A percentile compares a stretch with the other conserved stretches of the same genome.
Evolutionary conservation across 2,797 vertebrate species (phyloP).

Genomic region (Amblyopsis hoosieri): DNA sequence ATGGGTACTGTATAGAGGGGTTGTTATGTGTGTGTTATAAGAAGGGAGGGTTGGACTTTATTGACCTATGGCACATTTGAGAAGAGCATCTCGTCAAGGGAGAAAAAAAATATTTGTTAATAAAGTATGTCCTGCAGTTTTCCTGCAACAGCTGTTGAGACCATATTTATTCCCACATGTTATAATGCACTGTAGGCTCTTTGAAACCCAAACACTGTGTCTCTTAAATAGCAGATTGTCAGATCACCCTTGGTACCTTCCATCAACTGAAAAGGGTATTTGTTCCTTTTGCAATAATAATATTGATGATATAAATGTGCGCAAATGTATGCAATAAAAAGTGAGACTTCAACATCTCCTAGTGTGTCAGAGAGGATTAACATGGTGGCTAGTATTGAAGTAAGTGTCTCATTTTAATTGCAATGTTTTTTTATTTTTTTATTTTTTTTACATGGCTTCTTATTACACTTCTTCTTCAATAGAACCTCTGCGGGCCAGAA

Average conservation of each 20-base stretch:
- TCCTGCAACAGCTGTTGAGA: conserved; percentile 61
- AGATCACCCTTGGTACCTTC: conserved; percentile 32
- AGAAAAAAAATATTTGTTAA: conserved; percentile 54
- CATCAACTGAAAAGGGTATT: conserved; percentile 39
- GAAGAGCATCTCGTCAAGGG: conserved; percentile 41
- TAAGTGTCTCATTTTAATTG: conserved; percentile 73
- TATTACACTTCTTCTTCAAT: conserved; percentile 61
- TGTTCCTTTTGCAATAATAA: conserved; percentile 9
- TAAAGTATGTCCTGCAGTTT: conserved; percentile 48
- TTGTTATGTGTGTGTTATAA: no score
- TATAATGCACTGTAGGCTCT: conserved; percentile 38
- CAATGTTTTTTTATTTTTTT: conserved; percentile 73
- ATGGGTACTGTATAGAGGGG: no score
- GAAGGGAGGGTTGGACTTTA: no score
- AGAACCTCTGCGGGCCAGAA: conserved; percentile 59
- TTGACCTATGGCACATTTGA: background rate
- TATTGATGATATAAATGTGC: conserved; percentile 9
- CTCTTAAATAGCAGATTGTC: conserved; percentile 28
- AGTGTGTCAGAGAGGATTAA: conserved; percentile 63
- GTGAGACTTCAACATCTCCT: conserved; percentile 26
- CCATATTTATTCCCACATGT: conserved; percentile 22
- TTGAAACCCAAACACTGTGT: conserved; percentile 37
- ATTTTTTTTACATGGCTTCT: conserved; percentile 73
- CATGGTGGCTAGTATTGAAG: conserved; percentile 47
- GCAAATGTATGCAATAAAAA: conserved; percentile 49